phyloP scores from a whole-genome alignment of 2,113 vertebrate genomes.

The Ploceus nigricollis region DNA sequence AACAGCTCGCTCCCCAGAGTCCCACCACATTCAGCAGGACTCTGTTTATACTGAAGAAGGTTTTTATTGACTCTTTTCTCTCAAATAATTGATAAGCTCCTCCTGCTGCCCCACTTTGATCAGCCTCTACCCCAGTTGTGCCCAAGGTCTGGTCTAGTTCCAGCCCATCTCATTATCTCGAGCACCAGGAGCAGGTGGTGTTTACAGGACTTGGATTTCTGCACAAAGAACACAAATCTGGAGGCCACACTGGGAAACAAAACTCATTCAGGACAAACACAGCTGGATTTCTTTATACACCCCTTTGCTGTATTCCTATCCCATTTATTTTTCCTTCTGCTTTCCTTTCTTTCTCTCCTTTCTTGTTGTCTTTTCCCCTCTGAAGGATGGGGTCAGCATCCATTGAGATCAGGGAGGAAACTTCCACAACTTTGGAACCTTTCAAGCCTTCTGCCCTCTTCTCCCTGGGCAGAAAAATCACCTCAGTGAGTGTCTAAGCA shows the following conservation, averaged over 20 bases:
- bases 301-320: not conserved
- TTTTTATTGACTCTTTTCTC: constrained; percentile 33
- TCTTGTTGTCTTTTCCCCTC: not conserved
- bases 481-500: not conserved
- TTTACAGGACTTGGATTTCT: constrained; percentile 32
- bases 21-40: not conserved
- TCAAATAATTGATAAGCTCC: constrained; percentile 55
- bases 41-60: not conserved
- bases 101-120: not conserved
- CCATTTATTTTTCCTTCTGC: not conserved
- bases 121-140: not conserved
- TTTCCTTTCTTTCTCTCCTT: not conserved
- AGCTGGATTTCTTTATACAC: not conserved
- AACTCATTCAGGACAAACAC: not conserved
- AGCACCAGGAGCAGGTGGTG: constrained; percentile 45
- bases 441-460: not conserved
- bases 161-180: constrained; percentile 17
- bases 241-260: not conserved
- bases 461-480: not conserved
- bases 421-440: not conserved
- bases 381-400: not conserved
- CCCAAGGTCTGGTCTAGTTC: constrained; percentile 30
- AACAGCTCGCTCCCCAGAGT: constrained; percentile 23
- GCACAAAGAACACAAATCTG: not conserved
- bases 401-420: not conserved